These are phyloP conservation scores for Coracopsis vasa DNA, from an alignment of 2,113 vertebrate species.

Conservation along the genomic window DNA sequence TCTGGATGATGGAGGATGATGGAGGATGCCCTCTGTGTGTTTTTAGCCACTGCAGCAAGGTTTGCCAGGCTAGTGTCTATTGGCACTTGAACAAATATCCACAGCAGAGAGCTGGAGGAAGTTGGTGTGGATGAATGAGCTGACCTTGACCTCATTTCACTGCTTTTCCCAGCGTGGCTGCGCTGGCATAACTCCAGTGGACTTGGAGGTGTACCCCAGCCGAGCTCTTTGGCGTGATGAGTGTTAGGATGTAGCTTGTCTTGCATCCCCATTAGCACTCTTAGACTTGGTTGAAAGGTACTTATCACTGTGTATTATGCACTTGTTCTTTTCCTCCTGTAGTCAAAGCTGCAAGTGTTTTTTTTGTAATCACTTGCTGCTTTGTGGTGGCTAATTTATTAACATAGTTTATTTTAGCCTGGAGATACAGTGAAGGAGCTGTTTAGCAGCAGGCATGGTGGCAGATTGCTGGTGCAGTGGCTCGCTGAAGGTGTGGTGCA, in stretches of 20 bases:
- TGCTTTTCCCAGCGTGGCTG: background rate
- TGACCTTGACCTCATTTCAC: background rate
- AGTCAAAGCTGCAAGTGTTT: background rate
- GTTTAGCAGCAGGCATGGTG: background rate
- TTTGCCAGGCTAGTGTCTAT: background rate
- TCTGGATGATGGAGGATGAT: background rate
- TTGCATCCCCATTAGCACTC: background rate
- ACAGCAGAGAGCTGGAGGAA: background rate
- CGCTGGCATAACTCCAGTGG: background rate
- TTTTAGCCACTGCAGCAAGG: background rate
- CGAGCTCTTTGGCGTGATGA: background rate
- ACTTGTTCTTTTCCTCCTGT: background rate
- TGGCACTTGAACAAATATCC: background rate
- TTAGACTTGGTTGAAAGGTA: background rate
- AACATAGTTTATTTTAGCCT: conserved; percentile 11
- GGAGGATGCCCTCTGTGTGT: background rate
- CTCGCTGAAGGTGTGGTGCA: background rate
- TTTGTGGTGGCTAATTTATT: conserved; percentile 8
- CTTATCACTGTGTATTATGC: background rate
- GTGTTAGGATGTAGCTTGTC: background rate
- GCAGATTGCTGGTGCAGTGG: background rate
- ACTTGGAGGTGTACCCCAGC: background rate
- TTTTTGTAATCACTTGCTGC: background rate
- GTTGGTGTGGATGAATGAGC: background rate
- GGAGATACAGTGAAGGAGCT: background rate